Conservation (phyloP, 2,797 vertebrate genomes). For the Eulemur mongoz region DNA sequence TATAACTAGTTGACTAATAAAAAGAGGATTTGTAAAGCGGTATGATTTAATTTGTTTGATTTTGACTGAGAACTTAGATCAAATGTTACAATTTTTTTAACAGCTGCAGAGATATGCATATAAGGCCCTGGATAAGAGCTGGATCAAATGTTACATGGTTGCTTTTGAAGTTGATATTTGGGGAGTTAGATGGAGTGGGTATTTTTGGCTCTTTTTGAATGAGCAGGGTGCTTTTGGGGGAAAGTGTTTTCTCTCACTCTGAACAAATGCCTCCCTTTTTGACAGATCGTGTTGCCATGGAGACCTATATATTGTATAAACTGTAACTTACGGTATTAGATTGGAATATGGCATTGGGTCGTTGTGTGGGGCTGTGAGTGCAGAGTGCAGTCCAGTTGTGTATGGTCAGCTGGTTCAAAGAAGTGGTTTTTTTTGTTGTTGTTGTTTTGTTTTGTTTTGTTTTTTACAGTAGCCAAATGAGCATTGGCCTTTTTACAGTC, state of each 20-base stretch:
- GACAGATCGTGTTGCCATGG: slow-evolving; percentile 29
- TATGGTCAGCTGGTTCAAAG: not conserved
- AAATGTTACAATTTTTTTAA: not conserved
- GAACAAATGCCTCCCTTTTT: slow-evolving; percentile 24
- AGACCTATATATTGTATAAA: not conserved
- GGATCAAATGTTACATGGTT: not conserved
- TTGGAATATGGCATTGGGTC: not conserved
- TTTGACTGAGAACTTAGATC: not conserved
- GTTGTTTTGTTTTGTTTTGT: too few relatives aligned
- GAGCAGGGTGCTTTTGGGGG: not conserved
- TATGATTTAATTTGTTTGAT: not conserved
- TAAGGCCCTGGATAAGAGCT: not conserved
- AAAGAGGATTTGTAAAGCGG: not conserved
- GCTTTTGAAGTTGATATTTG: not conserved
- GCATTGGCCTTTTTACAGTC: not conserved
- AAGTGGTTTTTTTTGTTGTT: not conserved
- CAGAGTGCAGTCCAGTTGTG: not conserved
- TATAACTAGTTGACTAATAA: not conserved
- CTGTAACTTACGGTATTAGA: not conserved
- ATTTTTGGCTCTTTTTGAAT: not conserved
- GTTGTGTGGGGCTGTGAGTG: not conserved
- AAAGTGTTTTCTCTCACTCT: slow-evolving; percentile 13
- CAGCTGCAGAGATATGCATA: not conserved
- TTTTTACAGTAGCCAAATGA: not conserved
- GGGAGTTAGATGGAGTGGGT: not conserved